Percentiles rank a stretch among this genome's conserved stretches.
These are phyloP conservation scores for Dicrostonyx torquatus DNA, from an alignment of 2,797 vertebrate species.

Conservation along the genomic window DNA sequence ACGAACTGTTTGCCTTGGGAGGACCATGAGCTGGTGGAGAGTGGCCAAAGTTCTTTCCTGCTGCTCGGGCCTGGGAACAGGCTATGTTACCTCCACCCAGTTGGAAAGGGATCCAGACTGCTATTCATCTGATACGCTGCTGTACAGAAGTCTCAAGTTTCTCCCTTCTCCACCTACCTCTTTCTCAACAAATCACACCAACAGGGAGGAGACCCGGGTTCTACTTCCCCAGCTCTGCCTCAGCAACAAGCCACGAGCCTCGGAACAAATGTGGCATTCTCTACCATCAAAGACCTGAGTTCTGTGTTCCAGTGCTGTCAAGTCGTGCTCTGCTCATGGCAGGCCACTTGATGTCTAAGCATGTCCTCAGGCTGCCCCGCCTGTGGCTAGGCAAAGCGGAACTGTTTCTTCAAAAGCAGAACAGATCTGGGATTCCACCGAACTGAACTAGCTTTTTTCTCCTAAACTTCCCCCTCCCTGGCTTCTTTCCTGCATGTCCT, in stretches of 20 bases:
- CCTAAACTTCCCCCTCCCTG: background rate
- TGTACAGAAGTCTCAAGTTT: conserved; percentile 37
- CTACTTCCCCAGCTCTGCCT: background rate
- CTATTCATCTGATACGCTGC: conserved; percentile 62
- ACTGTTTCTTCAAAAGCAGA: conserved; percentile 16
- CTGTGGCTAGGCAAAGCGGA: background rate
- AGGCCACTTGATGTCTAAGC: background rate
- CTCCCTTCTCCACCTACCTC: conserved; percentile 2
- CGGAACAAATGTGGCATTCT: background rate
- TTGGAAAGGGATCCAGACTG: conserved; percentile 61
- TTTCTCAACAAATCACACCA: conserved; percentile 38
- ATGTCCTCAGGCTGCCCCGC: background rate
- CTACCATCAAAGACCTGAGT: background rate
- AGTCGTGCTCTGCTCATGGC: background rate
- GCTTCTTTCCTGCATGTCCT: background rate
- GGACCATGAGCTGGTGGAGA: conserved; percentile 60
- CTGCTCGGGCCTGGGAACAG: conserved; percentile 50
- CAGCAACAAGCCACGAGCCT: background rate
- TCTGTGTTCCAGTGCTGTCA: background rate
- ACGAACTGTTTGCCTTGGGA: conserved; percentile 75
- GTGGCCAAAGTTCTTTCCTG: conserved; percentile 70
- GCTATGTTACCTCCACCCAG: conserved; percentile 66
- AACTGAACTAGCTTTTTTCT: background rate
- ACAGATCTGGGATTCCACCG: background rate
- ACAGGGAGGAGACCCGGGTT: background rate